Evolutionary conservation across 1,140 invertebrate species (phyloP), one percentile per base, ranked within the genome.

Genomic region (Melanaphis sacchari): DNA sequence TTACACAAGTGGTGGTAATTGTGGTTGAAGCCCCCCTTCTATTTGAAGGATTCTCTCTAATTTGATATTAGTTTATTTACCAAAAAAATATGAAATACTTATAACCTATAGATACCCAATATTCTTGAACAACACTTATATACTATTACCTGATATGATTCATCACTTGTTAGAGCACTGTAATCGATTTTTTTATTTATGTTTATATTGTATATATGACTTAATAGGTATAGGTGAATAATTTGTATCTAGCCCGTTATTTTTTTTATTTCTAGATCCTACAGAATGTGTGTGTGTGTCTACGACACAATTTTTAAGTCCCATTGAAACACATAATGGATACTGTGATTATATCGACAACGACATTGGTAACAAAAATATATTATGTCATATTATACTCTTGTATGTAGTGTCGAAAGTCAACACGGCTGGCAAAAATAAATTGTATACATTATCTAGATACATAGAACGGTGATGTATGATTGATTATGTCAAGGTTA

Each of bases 401-500:
- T 4, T n/a, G 18, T 2, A 21, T 66, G 15, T 76, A 18, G n/a
- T n/a, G 31, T n/a, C 59, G 31, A 76, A 76, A 76, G 18, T 66
- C 59, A 76, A 76, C 59, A n/a, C 31, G 59, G 18, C 31, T n/a
- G 59, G 31, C 15, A 18, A 76, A 76, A 76, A n/a, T 18, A 76
- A n/a, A 76, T n/a, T 76, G n/a, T 18, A n/a, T 59, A 31, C 18
- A 66, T 66, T 66, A 66, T 66, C 59, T 66, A n/a, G 26, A 31
- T 66, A 66, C 59, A n/a, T 66, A 11, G 59, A 66, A n/a, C 59
- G n/a, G 59, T 76, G 31, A 76, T 76, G 15, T n/a, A 76, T 76
- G 59, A 76, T 76, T 76, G 59, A 76, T 76, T 76, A n/a, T 76
- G 59, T 76, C 59, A 76, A 76, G 59, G 59, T 76, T n/a, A 76